Evolutionary conservation across 2,888 invertebrate genomes (phyloP), one percentile per base, ranked within the genome.

Genomic region (Slavum lentiscoides): DNA sequence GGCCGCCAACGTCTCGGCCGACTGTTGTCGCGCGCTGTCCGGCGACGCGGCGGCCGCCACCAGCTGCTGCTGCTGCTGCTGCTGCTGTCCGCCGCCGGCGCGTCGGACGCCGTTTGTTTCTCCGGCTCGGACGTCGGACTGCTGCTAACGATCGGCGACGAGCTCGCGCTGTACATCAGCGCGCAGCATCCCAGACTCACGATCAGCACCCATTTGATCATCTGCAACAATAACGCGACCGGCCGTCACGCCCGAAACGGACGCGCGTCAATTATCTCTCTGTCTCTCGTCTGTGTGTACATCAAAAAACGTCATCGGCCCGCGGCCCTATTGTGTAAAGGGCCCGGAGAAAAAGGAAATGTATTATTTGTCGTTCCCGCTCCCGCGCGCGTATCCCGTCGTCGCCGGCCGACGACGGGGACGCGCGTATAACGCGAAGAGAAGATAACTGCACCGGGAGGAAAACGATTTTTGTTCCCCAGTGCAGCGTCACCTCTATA

Each of bases 81-180:
- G 49, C 13, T 49, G n/a, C n/a, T 49, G 49, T 49, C 49, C 13
- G 49, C 49, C 49, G 49, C 88, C 91, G 70, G 90, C 89, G 73
- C 4, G 2, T 30, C 30, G 30, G 30, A 30, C 30, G 30, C 30
- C 30, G 89, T 90, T 21, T 62, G 21, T 6, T 68, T 69, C 19
- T 58, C 69, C 55, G 77, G 77, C 55, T 80, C 88, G 7, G 69
- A 6, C 1, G 77, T 80, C 37, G 77, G 64, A 5, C 66, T 37
- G 30, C 30, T 30, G 66, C 74, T 82, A 30, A 77, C 67, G 66
- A 84, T 83, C 49, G 84, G 84, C n/a, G 84, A 82, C 43, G 84
- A 83, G 39, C 83, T 82, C 59, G 83, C 84, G 75, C 83, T 83
- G 82, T 80, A 80, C 62, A 83, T 82, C 39, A 83, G 83, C 64